These are phyloP conservation scores for Bovichtus variegatus DNA, from an alignment of 2,797 vertebrate genomes.

Conservation along the genomic window DNA sequence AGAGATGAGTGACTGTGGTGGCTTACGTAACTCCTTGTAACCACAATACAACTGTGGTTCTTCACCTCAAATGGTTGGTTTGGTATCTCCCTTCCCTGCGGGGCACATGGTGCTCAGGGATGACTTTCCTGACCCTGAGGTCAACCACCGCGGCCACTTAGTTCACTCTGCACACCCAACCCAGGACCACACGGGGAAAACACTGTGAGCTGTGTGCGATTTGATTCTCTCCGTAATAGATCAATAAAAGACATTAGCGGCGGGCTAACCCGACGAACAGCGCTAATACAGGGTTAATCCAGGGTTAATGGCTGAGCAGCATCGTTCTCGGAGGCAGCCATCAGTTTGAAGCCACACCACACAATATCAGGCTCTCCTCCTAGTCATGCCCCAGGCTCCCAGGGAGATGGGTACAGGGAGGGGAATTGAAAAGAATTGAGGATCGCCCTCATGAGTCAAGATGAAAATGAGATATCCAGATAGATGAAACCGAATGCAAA, in stretches of 20 bases:
- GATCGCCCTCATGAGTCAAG: constrained; percentile 58
- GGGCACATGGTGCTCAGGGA: constrained; percentile 28
- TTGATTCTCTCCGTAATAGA: constrained; percentile 80
- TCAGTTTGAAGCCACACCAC: constrained; percentile 69
- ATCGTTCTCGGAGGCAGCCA: constrained; percentile 73
- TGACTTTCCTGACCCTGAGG: constrained; percentile 58
- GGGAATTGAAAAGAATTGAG: constrained; percentile 52
- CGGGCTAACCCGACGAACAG: constrained; percentile 76
- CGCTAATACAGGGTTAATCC: constrained; percentile 84
- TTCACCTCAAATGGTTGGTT: constrained; percentile 36
- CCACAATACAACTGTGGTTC: constrained; percentile 38
- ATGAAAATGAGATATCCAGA: constrained; percentile 71
- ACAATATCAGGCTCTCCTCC: constrained; percentile 66
- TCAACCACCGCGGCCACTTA: constrained; percentile 67
- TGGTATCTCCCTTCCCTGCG: constrained; percentile 31
- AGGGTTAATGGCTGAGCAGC: constrained; percentile 82
- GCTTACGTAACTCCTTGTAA: constrained; percentile 42
- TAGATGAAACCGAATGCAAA: constrained; percentile 59
- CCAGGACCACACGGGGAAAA: constrained; percentile 47
- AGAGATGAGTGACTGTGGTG: constrained; percentile 21
- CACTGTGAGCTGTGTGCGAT: constrained; percentile 54
- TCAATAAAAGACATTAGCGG: constrained; percentile 85
- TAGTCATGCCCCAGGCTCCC: constrained; percentile 59
- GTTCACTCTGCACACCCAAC: constrained; percentile 30
- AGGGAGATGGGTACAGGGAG: constrained; percentile 35